Conservation (phyloP, 92 coral and sea anemone species). For the Palythoa caribaeorum region DNA sequence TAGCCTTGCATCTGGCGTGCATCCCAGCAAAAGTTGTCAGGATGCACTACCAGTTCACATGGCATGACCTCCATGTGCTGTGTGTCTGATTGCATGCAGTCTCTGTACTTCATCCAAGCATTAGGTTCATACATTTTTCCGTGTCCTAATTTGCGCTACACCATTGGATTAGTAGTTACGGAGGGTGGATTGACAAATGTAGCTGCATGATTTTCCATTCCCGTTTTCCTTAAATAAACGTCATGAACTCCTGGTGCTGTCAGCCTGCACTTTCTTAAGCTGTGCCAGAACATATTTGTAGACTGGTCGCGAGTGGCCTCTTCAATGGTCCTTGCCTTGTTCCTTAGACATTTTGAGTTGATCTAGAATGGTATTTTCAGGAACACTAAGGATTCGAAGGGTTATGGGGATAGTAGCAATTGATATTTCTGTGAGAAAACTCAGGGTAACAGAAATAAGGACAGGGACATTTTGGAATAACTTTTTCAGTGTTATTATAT, state of each 20-base stretch:
- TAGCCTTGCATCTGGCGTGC: conserved; percentile 65
- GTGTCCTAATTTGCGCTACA: too few relatives aligned
- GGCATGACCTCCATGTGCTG: not conserved
- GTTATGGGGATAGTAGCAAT: conserved; percentile 49
- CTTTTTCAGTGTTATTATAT: not conserved
- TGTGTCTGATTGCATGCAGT: not conserved
- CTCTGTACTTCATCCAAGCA: not conserved
- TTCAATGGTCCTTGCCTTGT: conserved; percentile 57
- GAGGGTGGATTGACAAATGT: not conserved
- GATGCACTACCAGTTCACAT: not conserved
- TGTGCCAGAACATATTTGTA: conserved; percentile 20
- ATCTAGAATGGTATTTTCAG: conserved; percentile 32
- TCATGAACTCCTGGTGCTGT: conserved; percentile 48
- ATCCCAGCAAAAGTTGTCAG: conserved; percentile 50
- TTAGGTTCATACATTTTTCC: too few relatives aligned
- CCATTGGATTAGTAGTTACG: not conserved
- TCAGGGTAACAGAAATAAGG: conserved; percentile 48
- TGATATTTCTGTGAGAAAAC: conserved; percentile 57
- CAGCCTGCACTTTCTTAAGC: too few relatives aligned
- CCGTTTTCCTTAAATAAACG: conserved; percentile 61
- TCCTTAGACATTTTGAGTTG: conserved; percentile 24
- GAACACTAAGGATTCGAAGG: conserved; percentile 17
- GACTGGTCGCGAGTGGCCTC: conserved; percentile 60
- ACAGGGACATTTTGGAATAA: not conserved
- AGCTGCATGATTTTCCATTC: too few relatives aligned